phyloP scores from a whole-genome alignment of 2,888 invertebrate species.

The Dyspetes luteomarginatus region DNA sequence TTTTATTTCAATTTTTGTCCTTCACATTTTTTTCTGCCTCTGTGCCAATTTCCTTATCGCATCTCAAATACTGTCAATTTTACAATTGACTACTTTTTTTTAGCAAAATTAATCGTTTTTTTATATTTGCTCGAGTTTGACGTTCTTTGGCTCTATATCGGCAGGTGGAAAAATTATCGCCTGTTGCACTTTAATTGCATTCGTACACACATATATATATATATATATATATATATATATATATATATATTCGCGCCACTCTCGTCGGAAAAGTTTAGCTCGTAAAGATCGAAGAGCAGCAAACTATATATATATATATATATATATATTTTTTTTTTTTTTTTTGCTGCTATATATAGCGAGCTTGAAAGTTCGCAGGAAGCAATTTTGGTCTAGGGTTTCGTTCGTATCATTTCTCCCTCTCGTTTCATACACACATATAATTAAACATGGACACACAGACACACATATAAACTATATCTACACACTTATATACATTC shows the following conservation, averaged over 20 bases:
- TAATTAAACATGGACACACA: conserved; percentile 18
- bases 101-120: no score
- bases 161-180: conserved; percentile 6
- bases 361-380: conserved; percentile 69
- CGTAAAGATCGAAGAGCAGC: conserved; percentile 60
- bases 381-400: conserved; percentile 73
- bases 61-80: no score
- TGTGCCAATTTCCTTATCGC: no score
- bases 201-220: neutral
- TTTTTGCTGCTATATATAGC: neutral
- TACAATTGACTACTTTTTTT: no score
- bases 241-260: neutral
- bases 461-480: conserved; percentile 12
- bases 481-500: conserved; percentile 34
- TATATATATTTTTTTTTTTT: no score
- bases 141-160: conserved; percentile 21
- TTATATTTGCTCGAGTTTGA: no score
- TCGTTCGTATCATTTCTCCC: conserved; percentile 46
- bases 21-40: no score
- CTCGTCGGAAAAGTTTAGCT: conserved; percentile 54
- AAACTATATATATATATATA: no score
- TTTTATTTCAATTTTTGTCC: no score
- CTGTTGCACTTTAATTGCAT: neutral
- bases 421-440: conserved; percentile 20
- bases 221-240: neutral